phyloP scores from a whole-genome alignment of 2,113 vertebrate species.

The Tympanuchus pallidicinctus region DNA sequence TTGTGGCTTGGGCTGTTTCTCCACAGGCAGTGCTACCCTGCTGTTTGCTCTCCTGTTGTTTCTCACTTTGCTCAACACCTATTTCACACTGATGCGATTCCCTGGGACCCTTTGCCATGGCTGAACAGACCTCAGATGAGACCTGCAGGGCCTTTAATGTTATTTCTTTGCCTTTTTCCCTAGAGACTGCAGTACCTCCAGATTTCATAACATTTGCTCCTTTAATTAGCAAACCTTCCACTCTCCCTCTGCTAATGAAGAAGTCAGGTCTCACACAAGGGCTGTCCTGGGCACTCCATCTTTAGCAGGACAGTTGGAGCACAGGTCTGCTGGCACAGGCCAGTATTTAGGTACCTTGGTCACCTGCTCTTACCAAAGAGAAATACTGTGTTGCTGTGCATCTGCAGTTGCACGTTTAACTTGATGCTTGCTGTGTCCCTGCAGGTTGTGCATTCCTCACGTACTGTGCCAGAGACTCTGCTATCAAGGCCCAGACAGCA shows the following conservation, averaged over 20 bases:
- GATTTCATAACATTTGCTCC: background rate
- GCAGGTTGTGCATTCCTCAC: constrained; percentile 97
- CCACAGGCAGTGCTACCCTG: background rate
- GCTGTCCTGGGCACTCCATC: background rate
- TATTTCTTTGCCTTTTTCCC: background rate
- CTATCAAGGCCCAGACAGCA: constrained; percentile 98
- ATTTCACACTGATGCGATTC: background rate
- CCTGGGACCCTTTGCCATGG: background rate
- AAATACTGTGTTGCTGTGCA: accelerated
- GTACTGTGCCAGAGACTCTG: constrained; percentile 96
- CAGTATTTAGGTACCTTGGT: background rate
- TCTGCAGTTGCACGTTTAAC: background rate
- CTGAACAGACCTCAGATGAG: background rate
- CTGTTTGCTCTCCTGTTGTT: background rate
- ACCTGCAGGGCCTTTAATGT: background rate
- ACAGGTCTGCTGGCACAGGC: background rate
- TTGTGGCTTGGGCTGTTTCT: background rate
- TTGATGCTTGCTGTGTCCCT: constrained; percentile 32
- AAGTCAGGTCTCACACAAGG: accelerated
- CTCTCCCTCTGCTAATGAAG: background rate
- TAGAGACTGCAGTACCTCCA: background rate
- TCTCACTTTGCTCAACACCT: background rate
- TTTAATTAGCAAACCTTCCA: background rate
- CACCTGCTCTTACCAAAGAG: background rate
- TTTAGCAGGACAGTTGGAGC: background rate